Conservation (phyloP, 2,113 vertebrate species). For the Australoheros scitulus region DNA sequence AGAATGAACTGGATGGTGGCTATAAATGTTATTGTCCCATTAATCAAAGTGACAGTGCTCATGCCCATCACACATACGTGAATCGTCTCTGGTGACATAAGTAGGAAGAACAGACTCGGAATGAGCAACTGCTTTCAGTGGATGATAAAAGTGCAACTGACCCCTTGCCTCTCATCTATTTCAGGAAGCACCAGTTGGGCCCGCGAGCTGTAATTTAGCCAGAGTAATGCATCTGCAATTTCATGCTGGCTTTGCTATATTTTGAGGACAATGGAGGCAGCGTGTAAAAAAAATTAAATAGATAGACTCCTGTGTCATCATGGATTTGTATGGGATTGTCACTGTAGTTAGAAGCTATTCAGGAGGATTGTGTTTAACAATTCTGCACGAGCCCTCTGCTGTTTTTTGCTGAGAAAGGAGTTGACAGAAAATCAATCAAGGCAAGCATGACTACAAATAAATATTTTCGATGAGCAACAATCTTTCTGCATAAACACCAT, state of each 20-base stretch:
- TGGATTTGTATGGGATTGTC: constrained; percentile 39
- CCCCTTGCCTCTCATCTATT: constrained; percentile 64
- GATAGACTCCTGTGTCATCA: constrained; percentile 47
- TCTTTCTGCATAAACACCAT: constrained; percentile 44
- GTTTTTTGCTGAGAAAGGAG: constrained; percentile 39
- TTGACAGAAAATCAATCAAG: constrained; percentile 64
- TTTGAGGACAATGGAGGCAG: constrained; percentile 56
- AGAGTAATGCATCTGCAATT: constrained; percentile 58
- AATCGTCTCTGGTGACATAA: constrained; percentile 62
- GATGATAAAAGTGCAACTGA: constrained; percentile 65
- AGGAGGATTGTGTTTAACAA: constrained; percentile 45
- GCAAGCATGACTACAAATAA: constrained; percentile 55
- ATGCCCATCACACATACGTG: constrained; percentile 62
- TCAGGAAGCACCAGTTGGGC: constrained; percentile 41
- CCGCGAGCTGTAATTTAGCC: constrained; percentile 57
- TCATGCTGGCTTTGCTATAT: constrained; percentile 55
- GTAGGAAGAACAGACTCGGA: constrained; percentile 45
- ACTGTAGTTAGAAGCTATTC: constrained; percentile 20
- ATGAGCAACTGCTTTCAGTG: constrained; percentile 57
- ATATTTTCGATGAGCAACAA: constrained; percentile 55
- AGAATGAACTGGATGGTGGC: constrained; percentile 60
- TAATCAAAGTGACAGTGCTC: constrained; percentile 73
- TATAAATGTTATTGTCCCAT: constrained; percentile 76
- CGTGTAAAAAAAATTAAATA: constrained; percentile 47
- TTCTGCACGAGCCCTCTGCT: constrained; percentile 35